Evolutionary conservation across 2,797 vertebrate genomes (phyloP), one percentile per base, ranked within the genome.

Genomic region (Poeciliopsis paucimaculata): DNA sequence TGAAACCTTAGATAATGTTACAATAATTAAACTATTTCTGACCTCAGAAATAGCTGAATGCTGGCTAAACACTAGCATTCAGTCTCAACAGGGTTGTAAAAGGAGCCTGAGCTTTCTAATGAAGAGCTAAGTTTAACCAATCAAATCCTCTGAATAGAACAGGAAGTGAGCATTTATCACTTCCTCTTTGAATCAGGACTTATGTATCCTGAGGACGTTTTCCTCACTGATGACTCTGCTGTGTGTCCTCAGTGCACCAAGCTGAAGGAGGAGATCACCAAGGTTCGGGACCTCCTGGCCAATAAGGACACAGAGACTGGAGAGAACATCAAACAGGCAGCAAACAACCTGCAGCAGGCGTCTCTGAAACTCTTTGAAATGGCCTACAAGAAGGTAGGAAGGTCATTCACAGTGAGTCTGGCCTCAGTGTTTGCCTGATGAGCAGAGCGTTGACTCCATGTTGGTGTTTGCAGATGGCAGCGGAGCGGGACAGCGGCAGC

Each of bases 281-380:
- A 98, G 95, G 97, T 99, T 92, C 93, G 95, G 64, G 96, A 98
- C 68, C 95, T 99, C 76, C 92, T 99, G 92, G 94, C 97, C 90
- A 96, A 97, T 84, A 99, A 99, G 94, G 98, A 99, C 34, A 93
- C 95, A 0, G 98, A 99, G 94, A 99, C 97, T 0, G 98, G 98
- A 62, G 98, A 99, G 91, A 98, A 96, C 94, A 98, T 99, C 91
- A 97, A 97, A 83, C 97, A 99, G 91, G 97, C 98, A 0, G 97
- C 98, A 64, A 96, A 93, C 77, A 96, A 86, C 87, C 95, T 99
- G 83, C 98, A 99, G 92, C 98, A 99, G 86, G 97, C 98, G 0
- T 99, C 98, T 23, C 89, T 99, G 80, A 99, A 99, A 49, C 97
- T 99, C 79, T 99, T 99, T 8, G 98, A 99, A 89, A 97, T 99